phyloP scores from a whole-genome alignment of 2,888 invertebrate genomes.

The Pristionchus maxplancki region DNA sequence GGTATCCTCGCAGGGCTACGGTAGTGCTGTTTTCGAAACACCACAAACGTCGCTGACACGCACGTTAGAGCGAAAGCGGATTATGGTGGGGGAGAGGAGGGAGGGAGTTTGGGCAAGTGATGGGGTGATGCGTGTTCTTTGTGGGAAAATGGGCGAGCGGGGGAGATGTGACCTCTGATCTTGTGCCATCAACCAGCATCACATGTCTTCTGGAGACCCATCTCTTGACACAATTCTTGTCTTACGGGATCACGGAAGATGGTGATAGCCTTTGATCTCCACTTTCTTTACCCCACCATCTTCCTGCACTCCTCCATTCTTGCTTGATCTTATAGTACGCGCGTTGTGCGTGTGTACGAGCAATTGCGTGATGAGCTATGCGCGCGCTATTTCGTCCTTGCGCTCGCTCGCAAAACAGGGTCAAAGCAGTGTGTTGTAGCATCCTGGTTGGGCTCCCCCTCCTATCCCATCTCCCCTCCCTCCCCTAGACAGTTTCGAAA shows the following conservation, averaged over 20 bases:
- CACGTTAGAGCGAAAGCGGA: neutral
- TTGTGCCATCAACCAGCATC: too few species aligned
- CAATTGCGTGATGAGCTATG: conserved; percentile 28
- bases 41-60: conserved; percentile 1
- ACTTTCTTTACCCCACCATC: neutral
- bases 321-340: conserved; percentile 36
- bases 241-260: too few species aligned
- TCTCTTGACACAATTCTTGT: too few species aligned
- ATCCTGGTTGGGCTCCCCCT: conserved; percentile 14
- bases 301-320: conserved; percentile 1
- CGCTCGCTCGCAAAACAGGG: conserved; percentile 30
- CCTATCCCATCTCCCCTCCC: neutral
- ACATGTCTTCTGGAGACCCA: too few species aligned
- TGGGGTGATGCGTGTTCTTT: conserved; percentile 22
- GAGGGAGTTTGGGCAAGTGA: conserved; percentile 32
- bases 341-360: neutral
- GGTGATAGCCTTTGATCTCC: neutral
- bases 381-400: conserved; percentile 20
- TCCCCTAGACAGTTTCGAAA: conserved; percentile 39
- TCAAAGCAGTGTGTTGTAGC: conserved; percentile 20
- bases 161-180: neutral
- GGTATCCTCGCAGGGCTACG: neutral
- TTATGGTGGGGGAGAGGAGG: neutral
- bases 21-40: conserved; percentile 33
- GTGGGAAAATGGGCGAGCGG: neutral